phyloP scores from a whole-genome alignment of 1,140 invertebrate genomes.

The Leptopilina boulardi region DNA sequence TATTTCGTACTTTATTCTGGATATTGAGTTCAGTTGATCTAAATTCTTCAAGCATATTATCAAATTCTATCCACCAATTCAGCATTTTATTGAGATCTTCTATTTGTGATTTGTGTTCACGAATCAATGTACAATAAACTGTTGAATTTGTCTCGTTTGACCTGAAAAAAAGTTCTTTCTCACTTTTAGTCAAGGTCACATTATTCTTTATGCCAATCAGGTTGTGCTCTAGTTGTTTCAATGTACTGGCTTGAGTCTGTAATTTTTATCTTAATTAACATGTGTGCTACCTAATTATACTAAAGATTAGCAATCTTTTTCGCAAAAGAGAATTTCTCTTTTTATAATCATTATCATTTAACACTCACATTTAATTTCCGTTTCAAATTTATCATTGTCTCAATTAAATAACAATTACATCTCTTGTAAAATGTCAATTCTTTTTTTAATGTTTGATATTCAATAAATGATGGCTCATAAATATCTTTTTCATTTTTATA shows the following conservation, averaged over 20 bases:
- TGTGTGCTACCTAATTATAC: neutral
- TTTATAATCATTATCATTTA: neutral
- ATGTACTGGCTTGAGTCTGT: constrained; percentile 34
- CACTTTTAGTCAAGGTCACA: constrained; percentile 46
- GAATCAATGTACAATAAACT: constrained; percentile 55
- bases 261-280: neutral
- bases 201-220: constrained; percentile 36
- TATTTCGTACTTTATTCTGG: constrained; percentile 41
- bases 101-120: constrained; percentile 42
- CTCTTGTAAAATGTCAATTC: constrained; percentile 18
- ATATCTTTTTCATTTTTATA: neutral
- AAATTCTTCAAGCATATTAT: constrained; percentile 42
- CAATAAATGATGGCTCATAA: neutral
- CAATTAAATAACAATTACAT: constrained; percentile 38
- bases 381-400: constrained; percentile 37
- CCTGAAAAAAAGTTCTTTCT: constrained; percentile 46
- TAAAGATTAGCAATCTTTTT: neutral
- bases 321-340: neutral
- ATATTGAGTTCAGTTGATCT: constrained; percentile 29
- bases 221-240: constrained; percentile 41
- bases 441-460: neutral
- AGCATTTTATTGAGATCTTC: constrained; percentile 40
- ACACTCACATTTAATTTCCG: constrained; percentile 31
- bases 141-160: constrained; percentile 47
- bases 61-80: constrained; percentile 41